Evolutionary conservation across 1,140 invertebrate genomes (phyloP).

Genomic region (Thaumetopoea pityocampa): DNA sequence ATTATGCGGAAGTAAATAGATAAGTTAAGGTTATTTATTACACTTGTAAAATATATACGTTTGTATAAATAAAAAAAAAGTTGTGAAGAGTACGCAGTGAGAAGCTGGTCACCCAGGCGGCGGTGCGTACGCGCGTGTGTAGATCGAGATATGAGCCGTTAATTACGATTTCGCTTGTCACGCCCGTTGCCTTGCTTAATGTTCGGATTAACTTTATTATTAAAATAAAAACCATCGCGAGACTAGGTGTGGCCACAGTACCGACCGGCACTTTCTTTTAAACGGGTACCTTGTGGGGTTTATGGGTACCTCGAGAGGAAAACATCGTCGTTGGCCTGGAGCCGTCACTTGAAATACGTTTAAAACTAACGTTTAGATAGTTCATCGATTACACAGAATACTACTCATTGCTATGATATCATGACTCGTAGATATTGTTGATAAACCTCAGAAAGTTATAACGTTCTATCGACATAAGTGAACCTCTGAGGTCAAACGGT

Average conservation of each 20-base stretch:
- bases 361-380: too few species aligned
- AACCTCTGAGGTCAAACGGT: too few species aligned
- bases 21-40: too few species aligned
- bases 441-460: too few species aligned
- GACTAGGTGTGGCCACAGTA: constrained; percentile 14
- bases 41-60: too few species aligned
- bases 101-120: constrained; percentile 1
- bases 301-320: background rate
- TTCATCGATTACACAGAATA: too few species aligned
- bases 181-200: constrained; percentile 58
- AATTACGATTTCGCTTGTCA: constrained; percentile 67
- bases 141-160: constrained; percentile 44
- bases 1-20: too few species aligned
- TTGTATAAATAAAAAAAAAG: background rate
- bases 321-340: background rate
- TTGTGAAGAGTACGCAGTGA: background rate
- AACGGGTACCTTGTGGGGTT: constrained; percentile 1
- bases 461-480: too few species aligned
- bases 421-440: too few species aligned
- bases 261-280: constrained; percentile 11
- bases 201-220: constrained; percentile 45
- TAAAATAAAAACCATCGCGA: constrained; percentile 22
- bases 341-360: too few species aligned
- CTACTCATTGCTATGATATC: too few species aligned
- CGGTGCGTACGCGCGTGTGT: constrained; percentile 19